Evolutionary conservation across 2,797 vertebrate species (phyloP), one percentile per base, ranked within the genome.

Genomic region (Pseudochirops cupreus): DNA sequence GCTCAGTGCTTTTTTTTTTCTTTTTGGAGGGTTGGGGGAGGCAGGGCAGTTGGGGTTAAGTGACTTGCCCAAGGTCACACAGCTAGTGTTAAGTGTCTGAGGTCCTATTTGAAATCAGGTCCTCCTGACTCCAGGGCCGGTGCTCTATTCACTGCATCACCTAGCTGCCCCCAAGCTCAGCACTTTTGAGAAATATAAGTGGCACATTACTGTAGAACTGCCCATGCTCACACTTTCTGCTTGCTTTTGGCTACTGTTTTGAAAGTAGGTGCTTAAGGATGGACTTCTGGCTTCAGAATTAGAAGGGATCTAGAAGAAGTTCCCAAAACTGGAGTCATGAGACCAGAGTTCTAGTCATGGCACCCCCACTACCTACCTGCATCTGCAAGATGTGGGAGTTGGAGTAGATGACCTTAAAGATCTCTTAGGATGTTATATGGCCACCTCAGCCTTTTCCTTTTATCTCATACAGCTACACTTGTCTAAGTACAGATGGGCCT

Each of bases 161-260:
- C 53, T 54, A 54, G 53, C 53, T 1, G 53, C 11, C 53, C 53
- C 11, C 53, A 54, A 54, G 53, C 53, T 54, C 53, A 82, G 74
- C 11, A 9, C 39, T 87, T 74, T 26, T 46, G 74, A 11, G 39
- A 3, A 46, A 26, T 50, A 12, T 62, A 13, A 46, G 28, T 91
- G 82, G 52, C 31, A 87, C 24, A 46, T 87, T 87, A 50, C 26
- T 26, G 2, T 9, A 87, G 39, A 87, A 50, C 7, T 87, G 95
- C 92, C 95, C 89, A 91, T 96, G 59, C 92, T 96, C 91, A 90
- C 93, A 91, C 94, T 57, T 91, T 96, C 94, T 89, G 92, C 74
- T 82, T 87, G 87, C 12, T 67, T 96, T 96, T 95, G 96, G 95
- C 91, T 82, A 67, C 91, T 91, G 28, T 92, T 56, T 29, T 52